phyloP scores from a whole-genome alignment of 1,140 invertebrate species.

The Saccostrea glomerata region DNA sequence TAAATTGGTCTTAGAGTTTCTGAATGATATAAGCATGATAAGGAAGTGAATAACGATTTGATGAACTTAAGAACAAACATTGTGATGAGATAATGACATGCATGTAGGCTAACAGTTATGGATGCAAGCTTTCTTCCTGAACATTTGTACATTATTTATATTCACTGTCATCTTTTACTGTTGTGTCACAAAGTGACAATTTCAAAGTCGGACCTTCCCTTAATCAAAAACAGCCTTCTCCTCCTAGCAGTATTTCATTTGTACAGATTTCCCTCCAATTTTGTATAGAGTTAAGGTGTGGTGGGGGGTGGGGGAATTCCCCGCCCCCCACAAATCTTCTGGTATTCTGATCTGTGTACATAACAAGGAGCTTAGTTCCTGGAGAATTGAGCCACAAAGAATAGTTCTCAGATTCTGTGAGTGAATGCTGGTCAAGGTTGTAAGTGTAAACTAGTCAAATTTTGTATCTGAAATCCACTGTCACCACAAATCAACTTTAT shows the following conservation, averaged over 20 bases:
- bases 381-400: background rate
- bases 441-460: constrained; percentile 31
- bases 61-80: background rate
- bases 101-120: background rate
- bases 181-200: constrained; percentile 24
- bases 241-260: constrained; percentile 17
- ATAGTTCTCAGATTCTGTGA: background rate
- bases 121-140: background rate
- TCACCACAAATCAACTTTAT: background rate
- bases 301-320: background rate
- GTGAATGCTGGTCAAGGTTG: background rate
- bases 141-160: constrained; percentile 35
- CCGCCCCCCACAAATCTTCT: background rate
- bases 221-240: constrained; percentile 12
- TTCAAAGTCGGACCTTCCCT: background rate
- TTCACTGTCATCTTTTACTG: background rate
- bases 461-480: constrained; percentile 31
- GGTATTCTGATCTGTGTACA: background rate
- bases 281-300: background rate
- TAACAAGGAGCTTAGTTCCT: constrained; percentile 1
- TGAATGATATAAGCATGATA: too few species aligned
- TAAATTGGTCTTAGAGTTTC: background rate
- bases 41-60: background rate
- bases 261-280: constrained; percentile 6
- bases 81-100: background rate